Evolutionary conservation across 2,797 vertebrate genomes (phyloP).

Genomic region (Aeoliscus strigatus): DNA sequence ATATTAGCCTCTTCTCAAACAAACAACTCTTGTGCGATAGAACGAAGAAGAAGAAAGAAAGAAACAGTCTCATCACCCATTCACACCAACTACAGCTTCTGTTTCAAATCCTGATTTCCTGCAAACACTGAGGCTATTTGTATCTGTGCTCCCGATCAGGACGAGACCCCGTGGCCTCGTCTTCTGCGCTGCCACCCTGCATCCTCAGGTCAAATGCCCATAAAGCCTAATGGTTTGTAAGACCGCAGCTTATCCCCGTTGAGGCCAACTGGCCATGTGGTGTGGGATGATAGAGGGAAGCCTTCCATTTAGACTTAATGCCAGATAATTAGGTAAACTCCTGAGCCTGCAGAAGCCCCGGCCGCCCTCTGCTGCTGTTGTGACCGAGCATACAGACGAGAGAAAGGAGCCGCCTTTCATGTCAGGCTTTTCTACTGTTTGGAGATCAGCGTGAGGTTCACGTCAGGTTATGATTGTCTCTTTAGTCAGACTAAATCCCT

Average conservation of each 20-base stretch:
- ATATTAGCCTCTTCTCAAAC: no score
- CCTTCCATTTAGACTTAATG: conserved; percentile 67
- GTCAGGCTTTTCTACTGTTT: conserved; percentile 17
- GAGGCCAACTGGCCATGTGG: conserved; percentile 58
- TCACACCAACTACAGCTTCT: no score
- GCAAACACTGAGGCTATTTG: no score
- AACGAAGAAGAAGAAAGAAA: no score
- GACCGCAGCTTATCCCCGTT: conserved; percentile 58
- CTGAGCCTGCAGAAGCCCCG: conserved; percentile 56
- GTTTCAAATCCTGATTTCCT: no score
- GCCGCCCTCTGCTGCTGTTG: conserved; percentile 38
- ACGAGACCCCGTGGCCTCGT: conserved; percentile 11
- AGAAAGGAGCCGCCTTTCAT: conserved; percentile 37
- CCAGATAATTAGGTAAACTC: conserved; percentile 70
- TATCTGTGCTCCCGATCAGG: no score
- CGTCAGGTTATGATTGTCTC: conserved; percentile 21
- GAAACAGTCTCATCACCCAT: no score
- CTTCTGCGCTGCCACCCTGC: conserved; percentile 35
- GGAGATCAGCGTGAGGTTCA: conserved; percentile 30
- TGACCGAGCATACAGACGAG: conserved; percentile 27
- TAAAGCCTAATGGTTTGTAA: conserved; percentile 63
- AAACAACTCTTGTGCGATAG: no score
- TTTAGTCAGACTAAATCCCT: conserved; percentile 31
- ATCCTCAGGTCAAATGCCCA: conserved; percentile 46
- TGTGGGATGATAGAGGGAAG: conserved; percentile 55